Percentiles rank a stretch among this genome's conserved stretches.
Conservation (phyloP, 1,140 invertebrate species). For the Bombus pascuorum region DNA sequence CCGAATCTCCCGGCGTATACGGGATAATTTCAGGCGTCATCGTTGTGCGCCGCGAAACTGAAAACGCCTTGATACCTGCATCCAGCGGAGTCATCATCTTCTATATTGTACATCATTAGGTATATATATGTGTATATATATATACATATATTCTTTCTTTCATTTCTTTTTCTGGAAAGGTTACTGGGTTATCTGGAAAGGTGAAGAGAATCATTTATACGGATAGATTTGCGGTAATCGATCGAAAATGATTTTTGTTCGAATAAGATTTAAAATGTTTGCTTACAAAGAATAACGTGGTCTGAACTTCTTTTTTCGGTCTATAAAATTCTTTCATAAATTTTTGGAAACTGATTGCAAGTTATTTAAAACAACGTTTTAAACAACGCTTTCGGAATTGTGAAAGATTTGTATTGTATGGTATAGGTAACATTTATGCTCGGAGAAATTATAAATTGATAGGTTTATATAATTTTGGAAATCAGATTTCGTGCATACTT, state of each 20-base stretch:
- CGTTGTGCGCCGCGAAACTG: constrained; percentile 10
- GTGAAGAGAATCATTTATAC: no score
- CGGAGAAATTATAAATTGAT: no score
- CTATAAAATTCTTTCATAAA: not conserved
- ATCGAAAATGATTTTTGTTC: not conserved
- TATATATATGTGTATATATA: not conserved
- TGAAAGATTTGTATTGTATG: no score
- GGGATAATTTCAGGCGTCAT: constrained; percentile 66
- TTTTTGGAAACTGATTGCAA: no score
- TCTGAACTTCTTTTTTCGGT: not conserved
- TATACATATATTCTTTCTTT: not conserved
- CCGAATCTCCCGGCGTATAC: constrained; percentile 58
- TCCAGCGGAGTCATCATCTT: not conserved
- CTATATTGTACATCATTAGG: not conserved
- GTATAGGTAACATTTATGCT: no score
- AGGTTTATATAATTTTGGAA: no score
- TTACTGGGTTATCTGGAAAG: not conserved
- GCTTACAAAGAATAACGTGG: not conserved
- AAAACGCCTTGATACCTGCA: not conserved
- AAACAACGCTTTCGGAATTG: no score
- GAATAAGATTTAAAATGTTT: not conserved
- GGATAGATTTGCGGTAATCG: not conserved
- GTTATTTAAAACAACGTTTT: no score
- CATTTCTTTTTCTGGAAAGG: not conserved
- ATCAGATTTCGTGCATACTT: no score